Conservation (phyloP, 2,113 vertebrate genomes). For the Semnopithecus entellus region DNA sequence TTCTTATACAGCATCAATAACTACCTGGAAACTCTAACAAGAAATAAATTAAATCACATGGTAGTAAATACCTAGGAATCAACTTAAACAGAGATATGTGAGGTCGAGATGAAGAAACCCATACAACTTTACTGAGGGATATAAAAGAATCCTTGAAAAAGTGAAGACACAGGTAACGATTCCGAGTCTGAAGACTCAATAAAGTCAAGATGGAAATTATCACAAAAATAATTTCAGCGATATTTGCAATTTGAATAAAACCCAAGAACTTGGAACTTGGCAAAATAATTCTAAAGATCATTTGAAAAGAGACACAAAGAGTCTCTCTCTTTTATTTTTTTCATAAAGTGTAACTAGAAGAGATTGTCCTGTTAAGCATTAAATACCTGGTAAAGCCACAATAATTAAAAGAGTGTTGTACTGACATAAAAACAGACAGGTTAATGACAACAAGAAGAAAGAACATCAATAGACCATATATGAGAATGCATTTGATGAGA, state of each 20-base stretch:
- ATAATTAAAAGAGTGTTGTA: background rate
- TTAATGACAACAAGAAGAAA: background rate
- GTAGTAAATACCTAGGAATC: slow-evolving; percentile 55
- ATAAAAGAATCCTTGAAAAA: slow-evolving; percentile 45
- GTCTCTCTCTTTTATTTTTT: background rate
- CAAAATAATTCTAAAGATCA: slow-evolving; percentile 35
- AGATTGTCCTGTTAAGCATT: background rate
- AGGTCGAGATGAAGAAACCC: slow-evolving; percentile 42
- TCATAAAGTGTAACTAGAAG: background rate
- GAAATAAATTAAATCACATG: slow-evolving; percentile 65
- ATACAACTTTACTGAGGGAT: slow-evolving; percentile 34
- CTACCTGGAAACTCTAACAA: slow-evolving; percentile 44
- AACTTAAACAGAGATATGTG: slow-evolving; percentile 38
- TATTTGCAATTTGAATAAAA: slow-evolving; percentile 36
- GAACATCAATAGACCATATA: background rate
- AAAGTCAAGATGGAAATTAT: slow-evolving; percentile 22
- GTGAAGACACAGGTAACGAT: background rate
- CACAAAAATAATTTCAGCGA: slow-evolving; percentile 7
- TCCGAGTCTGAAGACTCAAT: background rate
- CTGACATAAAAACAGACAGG: background rate
- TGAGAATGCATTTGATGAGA: background rate
- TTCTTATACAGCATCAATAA: slow-evolving; percentile 37
- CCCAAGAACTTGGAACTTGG: background rate
- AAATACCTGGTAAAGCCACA: background rate
- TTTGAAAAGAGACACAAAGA: background rate